Evolutionary conservation across 2,888 invertebrate genomes (phyloP), one percentile per base, ranked within the genome.

Genomic region (Tenthredo scrophulariae): DNA sequence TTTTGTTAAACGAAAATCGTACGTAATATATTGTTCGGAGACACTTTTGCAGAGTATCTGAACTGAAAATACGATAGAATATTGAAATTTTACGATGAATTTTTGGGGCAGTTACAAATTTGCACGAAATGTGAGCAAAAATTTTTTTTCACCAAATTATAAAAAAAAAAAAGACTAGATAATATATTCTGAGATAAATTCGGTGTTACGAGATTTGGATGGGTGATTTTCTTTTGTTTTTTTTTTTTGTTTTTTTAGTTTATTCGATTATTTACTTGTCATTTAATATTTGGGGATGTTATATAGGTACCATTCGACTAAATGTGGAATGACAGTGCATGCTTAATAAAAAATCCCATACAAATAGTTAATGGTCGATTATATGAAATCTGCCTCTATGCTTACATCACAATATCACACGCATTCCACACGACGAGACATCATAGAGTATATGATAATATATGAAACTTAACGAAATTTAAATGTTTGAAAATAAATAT

Each of bases 321-420:
- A 80, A 80, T 80, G 58, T 80, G 40, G 84, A 88, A 87, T 87
- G 89, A 90, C 86, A 89, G 75, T 85, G 87, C 90, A 90, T 90
- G 90, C 90, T 90, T 88, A 87, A 89, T 89, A 85, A 87, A 87
- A 87, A 89, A 33, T 89, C 85, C 62, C 74, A 85, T 75, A 84
- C 13, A 67, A 40, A 84, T 84, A 77, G 26, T 77, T 70, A 84
- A 79, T 79, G 67, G 18, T 79, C 54, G 62, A 80, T 80, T 62
- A 37, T 62, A 37, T 46, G 46, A 67, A 18, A 83, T 83, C 15
- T 83, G 43, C 15, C 26, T 46, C 43, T 80, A 83, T 83, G 83
- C 83, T 83, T 33, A 50, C 83, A 83, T 83, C 13, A 83, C 83
- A 67, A 70, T 83, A 43, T 83, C 46, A 83, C 83, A 67, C 83